Evolutionary conservation across 2,797 vertebrate species (phyloP).

Genomic region (Jordanella pulchra): DNA sequence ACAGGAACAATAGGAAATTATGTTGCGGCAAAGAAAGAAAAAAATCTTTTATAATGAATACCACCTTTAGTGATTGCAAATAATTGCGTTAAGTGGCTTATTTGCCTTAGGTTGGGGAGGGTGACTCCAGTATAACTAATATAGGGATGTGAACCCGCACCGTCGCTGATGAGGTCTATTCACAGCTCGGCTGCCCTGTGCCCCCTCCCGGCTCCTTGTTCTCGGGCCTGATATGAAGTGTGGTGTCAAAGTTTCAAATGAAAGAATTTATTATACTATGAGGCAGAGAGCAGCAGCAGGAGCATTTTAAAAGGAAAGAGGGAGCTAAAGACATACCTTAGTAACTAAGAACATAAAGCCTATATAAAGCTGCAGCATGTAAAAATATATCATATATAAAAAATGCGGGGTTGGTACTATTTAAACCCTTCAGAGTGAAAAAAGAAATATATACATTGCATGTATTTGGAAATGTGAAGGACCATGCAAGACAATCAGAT

Average conservation of each 20-base stretch:
- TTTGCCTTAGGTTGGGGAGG: slow-evolving; percentile 88
- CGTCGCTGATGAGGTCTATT: slow-evolving; percentile 98
- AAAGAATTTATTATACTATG: slow-evolving; percentile 66
- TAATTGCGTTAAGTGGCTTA: slow-evolving; percentile 94
- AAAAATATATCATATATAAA: too few relatives aligned
- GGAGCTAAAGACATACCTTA: slow-evolving; percentile 16
- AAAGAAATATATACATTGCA: neutral
- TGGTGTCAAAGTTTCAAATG: slow-evolving; percentile 84
- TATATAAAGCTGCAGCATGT: neutral
- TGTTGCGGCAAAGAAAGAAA: slow-evolving; percentile 68
- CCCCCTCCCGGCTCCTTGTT: slow-evolving; percentile 81
- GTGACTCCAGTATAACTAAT: slow-evolving; percentile 92
- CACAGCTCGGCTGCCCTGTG: slow-evolving; percentile 88
- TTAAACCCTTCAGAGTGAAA: neutral
- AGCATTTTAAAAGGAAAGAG: slow-evolving; percentile 27
- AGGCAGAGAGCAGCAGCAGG: slow-evolving; percentile 31
- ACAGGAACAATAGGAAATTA: slow-evolving; percentile 91
- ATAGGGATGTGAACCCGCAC: slow-evolving; percentile 90
- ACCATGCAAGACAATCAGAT: too few relatives aligned
- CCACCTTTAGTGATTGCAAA: slow-evolving; percentile 97
- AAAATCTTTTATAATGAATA: slow-evolving; percentile 90
- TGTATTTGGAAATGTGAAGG: too few relatives aligned
- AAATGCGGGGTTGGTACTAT: neutral
- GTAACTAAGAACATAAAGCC: slow-evolving; percentile 14
- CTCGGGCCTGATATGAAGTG: slow-evolving; percentile 85